Base-by-base conservation (phyloP, 2,888 invertebrate genomes). In the Andrena bucephala region DNA sequence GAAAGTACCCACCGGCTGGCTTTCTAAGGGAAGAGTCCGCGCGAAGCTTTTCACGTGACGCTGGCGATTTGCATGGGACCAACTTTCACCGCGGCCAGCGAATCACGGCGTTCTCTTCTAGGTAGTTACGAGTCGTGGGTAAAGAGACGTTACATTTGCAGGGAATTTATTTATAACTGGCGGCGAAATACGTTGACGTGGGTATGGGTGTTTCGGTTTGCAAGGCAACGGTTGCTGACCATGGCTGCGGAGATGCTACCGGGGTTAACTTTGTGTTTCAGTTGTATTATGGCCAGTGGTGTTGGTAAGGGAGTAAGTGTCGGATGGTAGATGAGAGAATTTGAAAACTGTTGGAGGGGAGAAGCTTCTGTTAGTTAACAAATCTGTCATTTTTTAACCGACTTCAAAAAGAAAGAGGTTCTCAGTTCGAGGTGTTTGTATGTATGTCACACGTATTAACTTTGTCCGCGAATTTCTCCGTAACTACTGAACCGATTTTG, bases 1-100 rank as follows among this genome's bases (percentile, higher is more conserved):
- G 60, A 63, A 67, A 54, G 54, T n/a, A 48, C 67, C 54, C 54
- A 20, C 36, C 65, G 79, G 59, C 68, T 50, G 33, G 62, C 33
- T 67, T 62, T 33, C 81, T 71, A 31, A 54, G 57, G 72, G 27
- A 50, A 59, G 80, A 63, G 78, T 71, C 69, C 80, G 77, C 80
- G 60, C 66, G 60, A 62, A 27, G 13, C 57, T 27, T 57, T 24
- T 63, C 48, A 50, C 60, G 27, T 52, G 24, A n/a, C 72, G 33
- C 10, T 74, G 24, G 24, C 54, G 65, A 81, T 81, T 81, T 72
- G 54, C 78, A 68, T 81, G 36, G 78, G 72, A 63, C 67, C 24
- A 62, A 68, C 42, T 68, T 78, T 71, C 48, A 48, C n/a, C 62
- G 67, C 27, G 54, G 20, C 67, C 31, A 54, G 60, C 67, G 67